A percentile compares a stretch with the other conserved stretches of the same genome.
Evolutionary conservation across 2,113 vertebrate species (phyloP).

Genomic region (Aptenodytes forsteri): DNA sequence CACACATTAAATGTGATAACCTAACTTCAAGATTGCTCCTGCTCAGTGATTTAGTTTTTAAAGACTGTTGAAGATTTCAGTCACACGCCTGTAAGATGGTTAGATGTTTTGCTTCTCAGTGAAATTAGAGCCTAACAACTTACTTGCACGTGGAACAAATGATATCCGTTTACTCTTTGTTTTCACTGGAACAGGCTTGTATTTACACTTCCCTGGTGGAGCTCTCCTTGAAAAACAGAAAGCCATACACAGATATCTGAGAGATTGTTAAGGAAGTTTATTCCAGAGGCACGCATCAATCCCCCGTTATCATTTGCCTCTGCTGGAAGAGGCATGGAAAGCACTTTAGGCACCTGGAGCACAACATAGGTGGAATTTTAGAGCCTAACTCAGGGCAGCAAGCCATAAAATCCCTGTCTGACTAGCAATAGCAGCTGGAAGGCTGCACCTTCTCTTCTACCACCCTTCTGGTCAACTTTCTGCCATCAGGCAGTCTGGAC

Average conservation of each 20-base stretch:
- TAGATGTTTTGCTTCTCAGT: not conserved
- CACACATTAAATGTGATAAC: not conserved
- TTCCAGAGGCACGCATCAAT: not conserved
- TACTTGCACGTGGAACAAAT: constrained; percentile 79
- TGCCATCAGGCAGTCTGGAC: not conserved
- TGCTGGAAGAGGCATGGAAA: not conserved
- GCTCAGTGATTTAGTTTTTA: not conserved
- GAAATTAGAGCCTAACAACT: constrained; percentile 54
- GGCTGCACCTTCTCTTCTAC: not conserved
- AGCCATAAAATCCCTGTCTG: not conserved
- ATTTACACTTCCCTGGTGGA: constrained; percentile 84
- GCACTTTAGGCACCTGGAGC: not conserved
- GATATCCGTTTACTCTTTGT: constrained; percentile 78
- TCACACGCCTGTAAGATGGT: not conserved
- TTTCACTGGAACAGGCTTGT: constrained; percentile 77
- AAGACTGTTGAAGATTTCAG: not conserved
- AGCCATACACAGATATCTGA: not conserved
- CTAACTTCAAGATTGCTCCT: not conserved
- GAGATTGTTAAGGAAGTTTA: not conserved
- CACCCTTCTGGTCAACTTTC: not conserved
- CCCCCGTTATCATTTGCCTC: not conserved
- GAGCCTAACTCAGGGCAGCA: not conserved
- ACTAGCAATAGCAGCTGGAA: not conserved
- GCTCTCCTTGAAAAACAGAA: constrained; percentile 78
- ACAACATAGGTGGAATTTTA: not conserved